These are phyloP conservation scores for Microtus richardsoni DNA, from an alignment of 2,113 vertebrate species.

Conservation along the genomic window DNA sequence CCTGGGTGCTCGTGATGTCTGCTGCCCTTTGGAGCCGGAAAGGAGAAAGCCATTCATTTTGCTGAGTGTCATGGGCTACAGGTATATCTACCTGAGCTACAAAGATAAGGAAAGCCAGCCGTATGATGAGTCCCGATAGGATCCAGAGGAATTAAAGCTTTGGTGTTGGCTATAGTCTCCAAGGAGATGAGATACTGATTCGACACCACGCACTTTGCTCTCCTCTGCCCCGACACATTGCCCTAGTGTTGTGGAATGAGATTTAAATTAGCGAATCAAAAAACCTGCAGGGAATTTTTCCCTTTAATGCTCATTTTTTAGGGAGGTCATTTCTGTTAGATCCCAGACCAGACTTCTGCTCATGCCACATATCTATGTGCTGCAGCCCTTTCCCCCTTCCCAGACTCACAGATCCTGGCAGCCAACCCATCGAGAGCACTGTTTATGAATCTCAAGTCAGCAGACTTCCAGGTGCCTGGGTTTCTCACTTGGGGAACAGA, in stretches of 20 bases:
- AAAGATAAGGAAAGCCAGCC: conserved; percentile 20
- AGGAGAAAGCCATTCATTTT: conserved; percentile 29
- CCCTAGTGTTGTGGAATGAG: background rate
- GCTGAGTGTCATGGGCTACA: background rate
- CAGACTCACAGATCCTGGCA: background rate
- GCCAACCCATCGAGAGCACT: too few species aligned
- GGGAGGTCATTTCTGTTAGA: background rate
- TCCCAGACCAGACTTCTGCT: background rate
- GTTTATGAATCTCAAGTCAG: background rate
- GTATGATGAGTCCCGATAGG: too few species aligned
- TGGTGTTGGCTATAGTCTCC: background rate
- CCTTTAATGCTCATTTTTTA: background rate
- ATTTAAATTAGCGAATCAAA: background rate
- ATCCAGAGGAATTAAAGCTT: background rate
- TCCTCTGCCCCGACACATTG: background rate
- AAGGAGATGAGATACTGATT: background rate
- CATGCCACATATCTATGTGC: rapidly evolving
- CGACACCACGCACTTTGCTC: background rate
- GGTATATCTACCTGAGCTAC: background rate
- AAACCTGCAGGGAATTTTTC: background rate
- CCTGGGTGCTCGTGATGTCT: background rate
- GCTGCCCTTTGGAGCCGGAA: background rate
- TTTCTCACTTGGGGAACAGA: background rate
- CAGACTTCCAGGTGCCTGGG: too few species aligned
- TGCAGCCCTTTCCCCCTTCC: background rate